Conservation (phyloP, 2,888 invertebrate genomes). For the Baccha elongata region DNA sequence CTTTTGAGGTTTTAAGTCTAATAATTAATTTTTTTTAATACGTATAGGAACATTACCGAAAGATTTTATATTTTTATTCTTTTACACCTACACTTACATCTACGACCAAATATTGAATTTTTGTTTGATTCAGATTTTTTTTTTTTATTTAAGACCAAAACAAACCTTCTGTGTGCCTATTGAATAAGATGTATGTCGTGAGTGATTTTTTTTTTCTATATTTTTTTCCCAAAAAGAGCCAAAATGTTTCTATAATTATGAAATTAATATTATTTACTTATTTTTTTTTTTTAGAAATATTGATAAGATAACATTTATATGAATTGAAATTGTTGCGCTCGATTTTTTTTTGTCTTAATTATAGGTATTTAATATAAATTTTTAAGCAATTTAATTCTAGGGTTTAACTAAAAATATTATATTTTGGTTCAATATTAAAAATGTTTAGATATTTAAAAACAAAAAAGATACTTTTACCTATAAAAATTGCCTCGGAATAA, state of each 20-base stretch:
- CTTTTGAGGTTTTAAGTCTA: slow-evolving; percentile 69
- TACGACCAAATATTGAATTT: slow-evolving; percentile 75
- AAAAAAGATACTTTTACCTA: slow-evolving; percentile 21
- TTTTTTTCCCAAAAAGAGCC: slow-evolving; percentile 56
- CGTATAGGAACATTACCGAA: slow-evolving; percentile 82
- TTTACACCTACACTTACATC: slow-evolving; percentile 80
- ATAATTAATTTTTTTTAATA: slow-evolving; percentile 75
- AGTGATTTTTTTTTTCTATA: slow-evolving; percentile 38
- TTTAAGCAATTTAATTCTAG: background rate
- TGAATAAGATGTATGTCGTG: slow-evolving; percentile 49
- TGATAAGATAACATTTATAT: slow-evolving; percentile 35
- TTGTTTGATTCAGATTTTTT: slow-evolving; percentile 50
- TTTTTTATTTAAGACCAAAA: slow-evolving; percentile 40
- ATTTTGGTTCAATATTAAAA: slow-evolving; percentile 35
- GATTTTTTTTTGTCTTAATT: too few relatives aligned
- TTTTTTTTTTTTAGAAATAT: background rate
- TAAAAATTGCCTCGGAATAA: slow-evolving; percentile 12
- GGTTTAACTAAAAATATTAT: slow-evolving; percentile 4
- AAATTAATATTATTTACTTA: slow-evolving; percentile 34
- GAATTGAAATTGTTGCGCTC: too few relatives aligned
- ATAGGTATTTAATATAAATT: background rate
- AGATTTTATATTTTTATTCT: slow-evolving; percentile 75
- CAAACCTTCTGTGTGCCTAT: slow-evolving; percentile 54
- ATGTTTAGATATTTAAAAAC: slow-evolving; percentile 30
- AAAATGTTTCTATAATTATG: slow-evolving; percentile 46